Evolutionary conservation across 64 coral and sea anemone genomes (phyloP).

Genomic region (Stichodactyla mertensii): DNA sequence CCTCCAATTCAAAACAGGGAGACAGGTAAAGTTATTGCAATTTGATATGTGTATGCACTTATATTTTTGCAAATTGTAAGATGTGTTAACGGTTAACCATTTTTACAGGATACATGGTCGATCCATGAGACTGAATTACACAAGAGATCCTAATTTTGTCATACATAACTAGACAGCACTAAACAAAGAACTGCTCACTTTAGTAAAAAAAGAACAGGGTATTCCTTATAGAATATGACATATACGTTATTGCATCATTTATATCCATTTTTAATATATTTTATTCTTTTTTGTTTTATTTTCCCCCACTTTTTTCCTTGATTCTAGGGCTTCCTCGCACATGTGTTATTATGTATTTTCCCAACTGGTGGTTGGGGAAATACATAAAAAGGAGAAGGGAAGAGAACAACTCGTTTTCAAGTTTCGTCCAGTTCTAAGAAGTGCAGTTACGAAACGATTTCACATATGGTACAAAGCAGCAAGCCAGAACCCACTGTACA

Average conservation of each 20-base stretch:
- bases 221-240: background rate
- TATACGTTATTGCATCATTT: no score
- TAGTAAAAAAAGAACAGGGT: background rate
- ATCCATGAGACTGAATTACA: background rate
- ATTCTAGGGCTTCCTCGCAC: background rate
- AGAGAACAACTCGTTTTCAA: background rate
- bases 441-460: background rate
- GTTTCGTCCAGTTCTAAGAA: background rate
- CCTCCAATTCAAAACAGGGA: background rate
- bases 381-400: no score
- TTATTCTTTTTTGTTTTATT: background rate
- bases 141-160: background rate
- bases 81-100: background rate
- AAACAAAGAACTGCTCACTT: background rate
- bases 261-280: no score
- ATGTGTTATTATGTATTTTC: background rate
- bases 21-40: no score
- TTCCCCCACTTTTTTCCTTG: background rate
- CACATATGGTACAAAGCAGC: background rate
- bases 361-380: background rate
- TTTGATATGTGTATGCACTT: no score
- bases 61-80: no score
- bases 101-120: background rate
- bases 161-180: background rate
- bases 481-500: background rate